Evolutionary conservation across 2,888 invertebrate genomes (phyloP), one percentile per base, ranked within the genome.

Genomic region (Nomada ferruginata): DNA sequence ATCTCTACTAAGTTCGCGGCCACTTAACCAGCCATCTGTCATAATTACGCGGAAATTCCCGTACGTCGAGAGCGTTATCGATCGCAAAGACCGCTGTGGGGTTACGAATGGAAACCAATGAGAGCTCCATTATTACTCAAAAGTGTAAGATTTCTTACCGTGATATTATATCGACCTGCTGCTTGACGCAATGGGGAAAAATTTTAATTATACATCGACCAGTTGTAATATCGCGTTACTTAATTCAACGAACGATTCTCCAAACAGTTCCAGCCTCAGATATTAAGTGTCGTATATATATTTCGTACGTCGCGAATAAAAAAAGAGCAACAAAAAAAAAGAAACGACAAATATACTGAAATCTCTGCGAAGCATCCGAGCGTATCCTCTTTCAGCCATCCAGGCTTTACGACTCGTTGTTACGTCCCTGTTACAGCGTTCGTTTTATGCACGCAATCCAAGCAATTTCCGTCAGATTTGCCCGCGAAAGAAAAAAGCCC

Each of bases 391-490:
- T 44, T 52, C 60, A 20, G 23, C 50, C 36, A 20, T 52, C 50
- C 44, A 5, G 11, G 23, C 15, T 71, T 71, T 71, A 71, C 52
- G 60, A 71, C 50, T 15, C 50, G 52, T 36, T 42, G 36, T 59
- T 60, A 70, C 47, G 53, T 55, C 29, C 65, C 65, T 7, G 36
- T 60, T 50, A 53, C 66, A 66, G 65, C 52, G 52, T 53, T 42
- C 29, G 70, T 71, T 71, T 71, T 61, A 71, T 50, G 50, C 55
- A 65, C 60, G 63, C 55, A 55, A 64, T 3, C 63, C 23, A 42
- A 70, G 63, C 60, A 55, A 60, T 79, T 71, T 71, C 70, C 70
- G 15, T 52, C 52, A 36, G 70, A 70, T 60, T 60, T 60, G 36
- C 20, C 15, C 60, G 29, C 50, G 70, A 23, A 60, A 71, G 60